Conservation (phyloP, 2,797 vertebrate species). For the Microhierax caerulescens region DNA sequence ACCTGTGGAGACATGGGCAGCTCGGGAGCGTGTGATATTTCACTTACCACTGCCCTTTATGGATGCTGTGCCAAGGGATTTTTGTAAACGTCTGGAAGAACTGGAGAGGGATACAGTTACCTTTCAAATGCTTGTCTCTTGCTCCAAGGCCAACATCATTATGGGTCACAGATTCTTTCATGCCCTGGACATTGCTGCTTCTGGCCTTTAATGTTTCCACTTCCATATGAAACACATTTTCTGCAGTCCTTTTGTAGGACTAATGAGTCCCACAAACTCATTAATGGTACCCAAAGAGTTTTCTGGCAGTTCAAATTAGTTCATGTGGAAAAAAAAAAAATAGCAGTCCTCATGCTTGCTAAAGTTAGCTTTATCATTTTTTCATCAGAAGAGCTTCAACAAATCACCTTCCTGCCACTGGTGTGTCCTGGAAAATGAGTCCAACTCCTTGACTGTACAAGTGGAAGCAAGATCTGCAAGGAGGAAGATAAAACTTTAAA, state of each 20-base stretch:
- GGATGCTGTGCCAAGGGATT: background rate
- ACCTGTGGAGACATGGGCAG: background rate
- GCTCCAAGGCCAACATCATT: background rate
- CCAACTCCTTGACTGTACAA: background rate
- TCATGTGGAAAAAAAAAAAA: background rate
- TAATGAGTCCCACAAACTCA: background rate
- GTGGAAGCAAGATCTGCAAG: background rate
- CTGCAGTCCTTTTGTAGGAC: background rate
- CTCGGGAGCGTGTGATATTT: background rate
- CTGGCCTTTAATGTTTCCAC: background rate
- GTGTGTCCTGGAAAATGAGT: background rate
- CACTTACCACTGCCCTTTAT: background rate
- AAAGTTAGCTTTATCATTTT: background rate
- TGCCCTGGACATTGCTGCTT: background rate
- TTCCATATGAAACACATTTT: background rate
- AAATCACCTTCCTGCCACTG: rapidly evolving
- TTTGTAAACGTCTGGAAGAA: background rate
- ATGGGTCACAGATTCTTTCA: background rate
- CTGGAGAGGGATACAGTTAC: background rate
- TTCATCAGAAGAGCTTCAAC: background rate
- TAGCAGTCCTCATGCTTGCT: background rate
- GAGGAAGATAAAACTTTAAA: background rate
- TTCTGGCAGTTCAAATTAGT: background rate
- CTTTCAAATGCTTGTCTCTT: background rate
- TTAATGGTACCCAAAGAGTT: background rate